phyloP scores from a whole-genome alignment of 2,797 vertebrate species.

The Aselliscus stoliczkanus region DNA sequence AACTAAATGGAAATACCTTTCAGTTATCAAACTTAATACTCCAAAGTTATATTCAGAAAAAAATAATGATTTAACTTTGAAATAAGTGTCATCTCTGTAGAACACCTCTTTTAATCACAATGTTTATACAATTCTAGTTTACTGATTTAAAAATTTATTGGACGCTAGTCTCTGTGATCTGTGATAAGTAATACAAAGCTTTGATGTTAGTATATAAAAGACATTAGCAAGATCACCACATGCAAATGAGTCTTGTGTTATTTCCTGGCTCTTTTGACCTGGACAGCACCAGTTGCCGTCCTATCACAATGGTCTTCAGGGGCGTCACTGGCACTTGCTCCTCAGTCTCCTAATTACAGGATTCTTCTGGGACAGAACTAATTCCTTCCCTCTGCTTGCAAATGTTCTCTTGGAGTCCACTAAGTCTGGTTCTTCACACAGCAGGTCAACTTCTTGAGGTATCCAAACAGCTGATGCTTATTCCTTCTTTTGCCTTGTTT shows the following conservation, averaged over 20 bases:
- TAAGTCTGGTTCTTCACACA: neutral
- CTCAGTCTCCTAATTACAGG: neutral
- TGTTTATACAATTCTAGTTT: neutral
- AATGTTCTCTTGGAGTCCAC: neutral
- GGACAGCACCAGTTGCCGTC: accelerated
- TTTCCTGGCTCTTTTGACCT: neutral
- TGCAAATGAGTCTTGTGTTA: neutral
- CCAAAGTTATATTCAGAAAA: neutral
- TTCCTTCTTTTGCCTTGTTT: neutral
- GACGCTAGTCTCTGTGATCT: neutral
- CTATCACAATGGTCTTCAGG: neutral
- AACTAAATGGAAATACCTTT: neutral
- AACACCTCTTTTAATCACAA: neutral
- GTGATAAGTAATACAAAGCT: neutral
- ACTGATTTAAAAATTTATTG: neutral
- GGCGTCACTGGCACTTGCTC: neutral
- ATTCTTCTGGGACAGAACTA: neutral
- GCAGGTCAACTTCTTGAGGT: neutral
- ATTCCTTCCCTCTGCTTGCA: neutral
- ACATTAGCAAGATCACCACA: neutral
- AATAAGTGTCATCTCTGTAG: neutral
- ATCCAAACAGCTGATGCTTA: neutral
- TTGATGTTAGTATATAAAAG: neutral
- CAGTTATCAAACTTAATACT: neutral
- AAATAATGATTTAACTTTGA: neutral